These are phyloP conservation scores for Tarsius wallacei DNA, from an alignment of 2,797 vertebrate genomes.

Conservation along the genomic window DNA sequence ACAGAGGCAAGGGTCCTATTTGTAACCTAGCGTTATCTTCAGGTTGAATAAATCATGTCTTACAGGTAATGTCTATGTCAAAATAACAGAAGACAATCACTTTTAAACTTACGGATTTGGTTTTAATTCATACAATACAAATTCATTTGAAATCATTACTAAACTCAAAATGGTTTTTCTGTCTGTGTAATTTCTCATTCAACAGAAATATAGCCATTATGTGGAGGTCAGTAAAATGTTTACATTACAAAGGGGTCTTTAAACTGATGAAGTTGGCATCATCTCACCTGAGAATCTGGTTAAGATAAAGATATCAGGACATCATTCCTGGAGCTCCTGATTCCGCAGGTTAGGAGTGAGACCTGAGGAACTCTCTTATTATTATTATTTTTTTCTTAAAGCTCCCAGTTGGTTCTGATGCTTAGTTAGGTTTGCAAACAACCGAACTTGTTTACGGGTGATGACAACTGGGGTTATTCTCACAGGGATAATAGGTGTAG, in stretches of 20 bases:
- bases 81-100: neutral
- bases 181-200: constrained; percentile 42
- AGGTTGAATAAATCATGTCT: neutral
- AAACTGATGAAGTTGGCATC: neutral
- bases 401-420: neutral
- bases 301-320: constrained; percentile 4
- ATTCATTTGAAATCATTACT: constrained; percentile 40
- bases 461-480: neutral
- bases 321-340: neutral
- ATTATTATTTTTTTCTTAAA: neutral
- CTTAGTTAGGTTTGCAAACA: constrained; percentile 13
- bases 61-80: neutral
- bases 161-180: constrained; percentile 27
- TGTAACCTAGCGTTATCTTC: neutral
- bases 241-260: neutral
- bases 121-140: constrained; percentile 46
- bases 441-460: neutral
- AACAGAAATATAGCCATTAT: neutral
- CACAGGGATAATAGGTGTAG: neutral
- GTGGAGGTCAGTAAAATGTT: neutral
- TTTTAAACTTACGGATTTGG: constrained; percentile 29
- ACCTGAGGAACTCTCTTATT: neutral
- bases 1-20: neutral
- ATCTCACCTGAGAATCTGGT: neutral
- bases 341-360: neutral